Evolutionary conservation across 2,888 invertebrate species (phyloP).

Genomic region (Camponotus fellah): DNA sequence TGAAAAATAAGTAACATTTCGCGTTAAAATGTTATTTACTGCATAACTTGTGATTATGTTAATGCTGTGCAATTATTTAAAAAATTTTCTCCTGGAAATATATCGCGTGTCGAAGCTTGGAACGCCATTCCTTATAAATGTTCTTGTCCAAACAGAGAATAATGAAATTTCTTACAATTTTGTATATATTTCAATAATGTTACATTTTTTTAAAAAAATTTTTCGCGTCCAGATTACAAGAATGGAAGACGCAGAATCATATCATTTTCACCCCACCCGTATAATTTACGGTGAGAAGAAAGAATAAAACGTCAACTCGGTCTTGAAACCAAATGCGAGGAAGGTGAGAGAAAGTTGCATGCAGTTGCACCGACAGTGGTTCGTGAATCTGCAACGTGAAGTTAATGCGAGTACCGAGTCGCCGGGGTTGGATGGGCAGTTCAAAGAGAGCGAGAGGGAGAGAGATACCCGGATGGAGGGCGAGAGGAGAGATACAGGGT

Average conservation of each 20-base stretch:
- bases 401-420: conserved; percentile 54
- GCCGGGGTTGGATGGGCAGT: conserved; percentile 51
- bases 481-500: conserved; percentile 29
- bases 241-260: neutral
- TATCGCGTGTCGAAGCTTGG: conserved; percentile 1
- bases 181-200: neutral
- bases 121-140: neutral
- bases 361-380: conserved; percentile 68
- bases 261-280: neutral
- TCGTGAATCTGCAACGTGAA: conserved; percentile 53
- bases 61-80: neutral
- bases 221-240: neutral
- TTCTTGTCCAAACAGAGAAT: neutral
- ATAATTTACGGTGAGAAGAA: conserved; percentile 41
- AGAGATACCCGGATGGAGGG: conserved; percentile 27
- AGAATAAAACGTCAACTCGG: conserved; percentile 66
- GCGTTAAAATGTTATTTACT: conserved; percentile 3
- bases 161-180: neutral
- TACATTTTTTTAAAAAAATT: neutral
- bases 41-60: neutral
- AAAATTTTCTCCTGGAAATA: conserved; percentile 11
- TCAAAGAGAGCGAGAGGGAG: conserved; percentile 7
- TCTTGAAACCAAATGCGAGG: conserved; percentile 68
- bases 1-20: conserved; percentile 43
- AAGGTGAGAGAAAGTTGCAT: conserved; percentile 74